Base-by-base conservation (phyloP, 2,113 vertebrate species). In the Istiophorus platypterus region DNA sequence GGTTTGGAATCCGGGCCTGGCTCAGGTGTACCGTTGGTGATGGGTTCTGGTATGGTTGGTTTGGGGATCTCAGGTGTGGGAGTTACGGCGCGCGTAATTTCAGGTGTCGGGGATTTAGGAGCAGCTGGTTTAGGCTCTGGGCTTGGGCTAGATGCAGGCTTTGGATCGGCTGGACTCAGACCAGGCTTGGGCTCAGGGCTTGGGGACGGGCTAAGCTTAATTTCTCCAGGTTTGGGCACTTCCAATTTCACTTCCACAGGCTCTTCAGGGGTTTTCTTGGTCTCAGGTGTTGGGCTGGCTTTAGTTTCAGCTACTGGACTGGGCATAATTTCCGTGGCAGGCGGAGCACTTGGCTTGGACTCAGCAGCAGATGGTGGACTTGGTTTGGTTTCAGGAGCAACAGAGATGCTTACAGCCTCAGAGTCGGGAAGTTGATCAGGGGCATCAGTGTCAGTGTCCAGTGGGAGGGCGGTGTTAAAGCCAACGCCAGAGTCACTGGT, bases 401-500 rank as follows among this genome's bases (percentile, higher is more conserved):
- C 76, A 62, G 94, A 93, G 69, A 94, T 80, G 72, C 89, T 93
- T 57, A 87, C 84, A 24, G 90, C 73, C 68, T 94, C 92, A 11
- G 93, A 92, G 37, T 96, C 95, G 1, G 85, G 80, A 71, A 92
- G 80, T 82, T 85, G 89, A 65, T 92, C 89, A 3, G 91, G 77
- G 45, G 78, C 93, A 27, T 96, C 95, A 1, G 94, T 95, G 92
- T 96, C 95, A 72, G 95, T 96, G 90, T 96, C 95, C 85, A 95
- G 78, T 6, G 95, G 95, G 5, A 96, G 93, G 39, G 94, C 94
- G 9, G 95, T 95, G 85, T 94, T 96, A 68, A 96, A 95, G 72
- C 95, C 95, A 42, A 96, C 95, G 4, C 95, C 95, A 1, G 95
- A 96, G 86, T 96, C 95, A 63, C 95, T 96, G 72, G 94, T 95